Evolutionary conservation across 2,113 vertebrate genomes (phyloP).

Genomic region (Haemorhous mexicanus): DNA sequence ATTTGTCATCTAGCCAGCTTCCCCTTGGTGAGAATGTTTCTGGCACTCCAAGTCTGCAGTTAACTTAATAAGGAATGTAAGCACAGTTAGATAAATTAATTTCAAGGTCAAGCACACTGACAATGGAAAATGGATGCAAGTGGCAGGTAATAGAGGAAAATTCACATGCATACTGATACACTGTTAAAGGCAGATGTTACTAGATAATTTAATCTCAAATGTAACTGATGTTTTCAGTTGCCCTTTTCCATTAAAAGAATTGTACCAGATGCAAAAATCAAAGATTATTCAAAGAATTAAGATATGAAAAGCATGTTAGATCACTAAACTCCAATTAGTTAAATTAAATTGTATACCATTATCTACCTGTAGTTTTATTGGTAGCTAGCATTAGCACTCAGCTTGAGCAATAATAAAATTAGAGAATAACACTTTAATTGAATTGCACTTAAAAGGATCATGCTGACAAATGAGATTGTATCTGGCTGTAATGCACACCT

Average conservation of each 20-base stretch:
- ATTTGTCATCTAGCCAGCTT: slow-evolving; percentile 59
- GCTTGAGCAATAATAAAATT: slow-evolving; percentile 91
- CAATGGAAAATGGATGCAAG: slow-evolving; percentile 59
- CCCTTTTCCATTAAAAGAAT: slow-evolving; percentile 88
- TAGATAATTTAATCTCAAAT: slow-evolving; percentile 78
- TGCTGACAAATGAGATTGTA: slow-evolving; percentile 95
- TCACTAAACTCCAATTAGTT: slow-evolving; percentile 93
- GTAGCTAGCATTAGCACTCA: slow-evolving; percentile 82
- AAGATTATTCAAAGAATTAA: slow-evolving; percentile 93
- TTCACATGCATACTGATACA: slow-evolving; percentile 71
- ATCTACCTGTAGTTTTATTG: slow-evolving; percentile 84
- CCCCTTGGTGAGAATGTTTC: slow-evolving; percentile 44
- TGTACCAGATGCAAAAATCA: slow-evolving; percentile 81
- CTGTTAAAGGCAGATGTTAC: slow-evolving; percentile 86
- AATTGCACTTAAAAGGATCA: slow-evolving; percentile 99
- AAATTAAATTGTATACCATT: slow-evolving; percentile 97
- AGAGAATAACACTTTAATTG: slow-evolving; percentile 96
- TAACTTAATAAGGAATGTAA: slow-evolving; percentile 67
- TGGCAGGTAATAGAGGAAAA: slow-evolving; percentile 66
- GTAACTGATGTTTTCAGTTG: slow-evolving; percentile 81
- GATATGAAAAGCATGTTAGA: slow-evolving; percentile 93
- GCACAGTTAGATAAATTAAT: slow-evolving; percentile 68
- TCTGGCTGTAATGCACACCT: slow-evolving; percentile 87
- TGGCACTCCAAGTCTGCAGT: slow-evolving; percentile 53
- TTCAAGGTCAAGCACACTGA: slow-evolving; percentile 70